Base-by-base conservation (phyloP, 2,113 vertebrate species). In the Thunnus maccoyii region DNA sequence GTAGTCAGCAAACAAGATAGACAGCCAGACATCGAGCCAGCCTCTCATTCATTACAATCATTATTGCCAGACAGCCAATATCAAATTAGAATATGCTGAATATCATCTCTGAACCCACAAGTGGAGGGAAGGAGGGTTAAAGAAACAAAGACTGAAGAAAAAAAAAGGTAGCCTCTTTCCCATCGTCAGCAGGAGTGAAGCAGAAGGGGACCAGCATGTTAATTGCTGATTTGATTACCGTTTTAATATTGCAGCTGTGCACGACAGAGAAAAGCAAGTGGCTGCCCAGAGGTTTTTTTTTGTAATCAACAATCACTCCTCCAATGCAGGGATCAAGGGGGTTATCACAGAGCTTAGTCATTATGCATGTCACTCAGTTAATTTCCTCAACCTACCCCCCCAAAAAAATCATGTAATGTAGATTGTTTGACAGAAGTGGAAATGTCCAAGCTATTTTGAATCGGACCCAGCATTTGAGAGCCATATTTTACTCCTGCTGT, bases 161-260 rank as follows among this genome's bases (percentile, higher is more conserved):
- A 52, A 73, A 27, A 86, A 82, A 84, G 70, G 66, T 58, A 84
- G 76, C n/a, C 14, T 41, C 78, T 88, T 91, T 87, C 56, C 78
- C 64, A 75, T 82, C 68, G 79, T 94, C 91, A 91, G 92, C 89
- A 90, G 72, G 77, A 87, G 83, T 68, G 78, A 83, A 80, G 86
- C 89, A 90, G 85, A 82, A 80, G 86, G 82, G 81, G 87, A 91
- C 66, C 75, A 44, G 90, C 87, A 89, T 92, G 90, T 85, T 94
- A 94, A 95, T 94, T 92, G 90, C 82, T 85, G 89, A 94, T 92
- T 93, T 94, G 88, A 93, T 95, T 95, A 88, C 86, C n/a, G 83
- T 83, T 91, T 93, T 91, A 89, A 91, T 91, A 92, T 93, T 92
- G 93, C 93, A 94, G 91, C 92, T 94, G 93, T 87, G 88, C 80